Conservation (phyloP, 2,888 invertebrate species). For the Adela reaumurella region DNA sequence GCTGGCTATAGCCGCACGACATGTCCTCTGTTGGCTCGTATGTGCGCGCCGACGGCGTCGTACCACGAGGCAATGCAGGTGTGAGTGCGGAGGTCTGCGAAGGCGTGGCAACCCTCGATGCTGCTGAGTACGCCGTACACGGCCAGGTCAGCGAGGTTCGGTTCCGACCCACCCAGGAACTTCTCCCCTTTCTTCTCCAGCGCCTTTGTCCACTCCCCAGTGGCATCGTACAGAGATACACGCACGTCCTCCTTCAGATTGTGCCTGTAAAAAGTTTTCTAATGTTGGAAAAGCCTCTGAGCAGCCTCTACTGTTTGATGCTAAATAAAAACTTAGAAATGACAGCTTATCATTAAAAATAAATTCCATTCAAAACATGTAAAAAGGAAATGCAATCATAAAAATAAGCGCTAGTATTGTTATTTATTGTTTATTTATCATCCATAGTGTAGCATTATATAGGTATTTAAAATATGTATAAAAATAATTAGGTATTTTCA, state of each 20-base stretch:
- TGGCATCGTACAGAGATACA: constrained; percentile 84
- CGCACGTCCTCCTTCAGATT: constrained; percentile 85
- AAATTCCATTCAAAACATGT: too few species aligned
- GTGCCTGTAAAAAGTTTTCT: constrained; percentile 63
- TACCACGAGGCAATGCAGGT: constrained; percentile 81
- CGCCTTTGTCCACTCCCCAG: constrained; percentile 73
- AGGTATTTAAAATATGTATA: too few species aligned
- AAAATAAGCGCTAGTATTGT: too few species aligned
- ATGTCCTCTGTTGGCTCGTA: constrained; percentile 57
- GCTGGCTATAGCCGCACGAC: constrained; percentile 16
- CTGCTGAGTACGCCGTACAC: constrained; percentile 88
- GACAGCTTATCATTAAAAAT: too few species aligned
- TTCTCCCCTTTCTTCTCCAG: constrained; percentile 56
- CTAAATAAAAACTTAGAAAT: too few species aligned
- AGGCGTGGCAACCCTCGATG: constrained; percentile 90
- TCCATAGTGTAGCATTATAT: too few species aligned
- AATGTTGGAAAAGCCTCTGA: too few species aligned
- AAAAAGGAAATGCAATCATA: too few species aligned
- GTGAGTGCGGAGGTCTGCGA: constrained; percentile 71
- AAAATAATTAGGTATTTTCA: too few species aligned
- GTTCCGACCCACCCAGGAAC: constrained; percentile 84
- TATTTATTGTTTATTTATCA: too few species aligned
- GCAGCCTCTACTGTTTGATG: too few species aligned
- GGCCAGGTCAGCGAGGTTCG: constrained; percentile 89
- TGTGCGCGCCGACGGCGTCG: constrained; percentile 63